Base-by-base conservation (phyloP, 1,140 invertebrate genomes). In the Lepidotrigona ventralis region DNA sequence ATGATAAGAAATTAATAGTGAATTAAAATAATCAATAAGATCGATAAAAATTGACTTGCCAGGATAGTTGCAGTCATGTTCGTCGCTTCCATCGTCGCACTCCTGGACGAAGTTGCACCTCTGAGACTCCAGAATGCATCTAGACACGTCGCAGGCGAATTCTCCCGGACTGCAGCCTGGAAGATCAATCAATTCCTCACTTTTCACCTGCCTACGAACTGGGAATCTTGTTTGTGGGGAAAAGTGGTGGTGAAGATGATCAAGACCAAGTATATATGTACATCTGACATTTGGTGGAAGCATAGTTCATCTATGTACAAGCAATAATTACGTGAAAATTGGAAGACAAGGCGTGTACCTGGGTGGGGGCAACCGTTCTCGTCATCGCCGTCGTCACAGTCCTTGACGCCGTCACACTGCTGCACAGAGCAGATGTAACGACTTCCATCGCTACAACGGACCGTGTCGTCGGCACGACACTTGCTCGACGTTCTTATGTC, bases 81-180 rank as follows among this genome's bases (percentile, higher is more conserved):
- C 95, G 86, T 96, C 96, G 84, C 94, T 95, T 46, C 94, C 94
- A 91, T 96, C 96, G 69, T 93, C 91, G 88, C 96, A 96, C 88
- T 96, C 95, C 39, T 92, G 91, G 19, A 91, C 91, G 29, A 94
- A 94, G 91, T 97, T 94, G 90, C 96, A 96, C 74, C 93, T 93
- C 78, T 94, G 90, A 9, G 87, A 90, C 33, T 93, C 91, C 78
- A 92, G 79, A 74, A 94, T 94, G 86, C 94, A 94, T 8, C 93
- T 89, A n/a, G 90, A 89, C 21, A 93, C 92, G 82, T 94, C 93
- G 80, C 93, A 94, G 19, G 92, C 91, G 73, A 94, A 93, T 90
- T 94, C 93, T 9, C 91, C 91, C 12, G 81, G 17, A 39, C 90
- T 91, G 81, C 94, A 94, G 29, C 91, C 94, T 94, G 80, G 39